phyloP scores from a whole-genome alignment of 2,797 vertebrate species.

The Caiman crocodilus region DNA sequence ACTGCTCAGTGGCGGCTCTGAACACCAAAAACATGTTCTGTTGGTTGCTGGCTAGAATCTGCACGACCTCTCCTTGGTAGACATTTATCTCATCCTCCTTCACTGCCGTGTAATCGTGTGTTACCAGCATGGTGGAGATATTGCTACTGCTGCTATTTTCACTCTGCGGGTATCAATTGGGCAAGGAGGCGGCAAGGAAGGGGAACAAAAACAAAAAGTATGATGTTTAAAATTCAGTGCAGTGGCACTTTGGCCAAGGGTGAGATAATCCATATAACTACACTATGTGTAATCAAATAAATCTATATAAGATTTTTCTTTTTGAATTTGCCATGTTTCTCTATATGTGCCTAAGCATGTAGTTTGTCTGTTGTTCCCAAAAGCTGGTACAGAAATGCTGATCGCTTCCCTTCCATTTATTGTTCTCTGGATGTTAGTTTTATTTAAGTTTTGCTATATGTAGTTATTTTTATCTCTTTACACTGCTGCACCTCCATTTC shows the following conservation, averaged over 20 bases:
- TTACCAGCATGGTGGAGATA: slow-evolving; percentile 99
- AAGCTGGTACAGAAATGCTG: neutral
- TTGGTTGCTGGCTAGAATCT: slow-evolving; percentile 99
- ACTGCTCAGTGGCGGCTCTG: slow-evolving; percentile 96
- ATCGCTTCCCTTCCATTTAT: neutral
- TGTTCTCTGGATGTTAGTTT: neutral
- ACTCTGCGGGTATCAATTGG: slow-evolving; percentile 86
- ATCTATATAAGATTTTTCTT: neutral
- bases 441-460: neutral
- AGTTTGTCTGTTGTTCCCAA: neutral
- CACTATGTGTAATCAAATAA: neutral
- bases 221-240: slow-evolving; percentile 26
- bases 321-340: neutral
- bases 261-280: neutral
- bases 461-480: neutral
- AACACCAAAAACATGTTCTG: slow-evolving; percentile 99
- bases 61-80: slow-evolving; percentile 97
- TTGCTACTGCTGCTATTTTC: slow-evolving; percentile 99
- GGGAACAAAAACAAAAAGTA: slow-evolving; percentile 38
- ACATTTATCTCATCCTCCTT: slow-evolving; percentile 99
- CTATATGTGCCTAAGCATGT: neutral
- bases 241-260: neutral
- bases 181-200: slow-evolving; percentile 63
- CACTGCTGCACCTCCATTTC: neutral
- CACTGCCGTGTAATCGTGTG: slow-evolving; percentile 99